Percentiles rank a stretch among this genome's conserved stretches.
phyloP scores from a whole-genome alignment of 1,140 invertebrate species.

The Solenopsis invicta region DNA sequence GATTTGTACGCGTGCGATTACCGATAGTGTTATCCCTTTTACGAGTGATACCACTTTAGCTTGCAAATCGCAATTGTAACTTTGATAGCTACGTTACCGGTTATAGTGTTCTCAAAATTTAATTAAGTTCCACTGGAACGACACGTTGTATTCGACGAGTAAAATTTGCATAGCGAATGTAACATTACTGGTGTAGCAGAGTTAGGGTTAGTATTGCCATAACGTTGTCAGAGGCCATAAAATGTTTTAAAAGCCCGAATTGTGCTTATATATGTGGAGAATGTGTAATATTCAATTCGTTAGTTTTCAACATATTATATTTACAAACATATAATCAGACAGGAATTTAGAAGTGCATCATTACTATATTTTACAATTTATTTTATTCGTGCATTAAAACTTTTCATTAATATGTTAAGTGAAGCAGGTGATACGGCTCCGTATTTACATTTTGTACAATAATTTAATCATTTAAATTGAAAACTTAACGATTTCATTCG shows the following conservation, averaged over 20 bases:
- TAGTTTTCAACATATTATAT: neutral
- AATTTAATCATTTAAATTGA: too few species aligned
- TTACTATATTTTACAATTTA: slow-evolving; percentile 18
- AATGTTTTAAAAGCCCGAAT: neutral
- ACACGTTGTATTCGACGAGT: neutral
- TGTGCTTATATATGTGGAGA: neutral
- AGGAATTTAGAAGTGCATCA: neutral
- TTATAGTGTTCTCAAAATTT: slow-evolving; percentile 42
- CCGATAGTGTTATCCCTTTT: neutral
- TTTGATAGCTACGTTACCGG: slow-evolving; percentile 11
- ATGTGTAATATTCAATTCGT: neutral
- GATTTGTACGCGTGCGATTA: neutral
- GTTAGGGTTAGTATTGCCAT: slow-evolving; percentile 2
- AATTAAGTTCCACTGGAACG: slow-evolving; percentile 24
- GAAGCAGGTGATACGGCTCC: too few species aligned
- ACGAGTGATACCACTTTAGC: neutral
- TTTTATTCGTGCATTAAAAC: neutral
- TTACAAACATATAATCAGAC: neutral
- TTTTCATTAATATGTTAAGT: neutral
- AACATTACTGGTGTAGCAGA: neutral
- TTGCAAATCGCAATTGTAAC: slow-evolving; percentile 17
- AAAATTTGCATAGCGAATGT: slow-evolving; percentile 34
- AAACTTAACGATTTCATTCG: too few species aligned
- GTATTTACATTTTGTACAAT: too few species aligned
- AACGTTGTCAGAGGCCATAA: slow-evolving; percentile 8